Evolutionary conservation across 2,797 vertebrate genomes (phyloP), one percentile per base, ranked within the genome.

Genomic region (Phyllotis vaccarum): DNA sequence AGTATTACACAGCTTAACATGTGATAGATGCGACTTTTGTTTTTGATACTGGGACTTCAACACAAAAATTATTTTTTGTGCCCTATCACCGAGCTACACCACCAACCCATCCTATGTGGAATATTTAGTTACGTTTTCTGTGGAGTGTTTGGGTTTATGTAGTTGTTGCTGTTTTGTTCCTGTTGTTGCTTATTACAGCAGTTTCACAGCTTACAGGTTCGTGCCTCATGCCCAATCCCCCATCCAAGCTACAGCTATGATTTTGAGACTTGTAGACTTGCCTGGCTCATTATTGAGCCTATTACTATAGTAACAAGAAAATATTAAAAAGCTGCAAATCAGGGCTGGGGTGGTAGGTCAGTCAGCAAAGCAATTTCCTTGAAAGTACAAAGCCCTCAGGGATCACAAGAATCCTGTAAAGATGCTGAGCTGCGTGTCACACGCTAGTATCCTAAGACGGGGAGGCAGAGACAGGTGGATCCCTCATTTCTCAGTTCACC

Each of bases 301-400:
- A 56, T 93, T 76, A 95, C 62, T 24, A 75, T 90, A 91, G 56
- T 75, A 82, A 54, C 68, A 96, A 95, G n/a, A 89, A 88, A 46
- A 89, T 75, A 79, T 83, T 90, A 93, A 87, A 37, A 97, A 82
- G 12, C 86, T 96, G 19, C 82, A 87, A 95, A 94, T 91, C 34
- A 72, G 21, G 7, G 8, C n/a, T 74, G 12, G 34, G 22, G 24
- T 54, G 11, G 60, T 40, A 56, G n/a, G 52, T 86, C 52, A 74
- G 7, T 3, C 14, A 74, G 54, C 4, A 58, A 58, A 31, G n/a
- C 21, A 74, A 17, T 14, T 43, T 31, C 24, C 37, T 43, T 43
- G 27, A 21, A 64, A 86, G 40, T 24, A 22, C 7, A 29, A 87
- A 40, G 17, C 56, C 86, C 9, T 31, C 21, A 43, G 27, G 16